Percentiles rank a stretch among this genome's conserved stretches.
Evolutionary conservation across 1,140 invertebrate species (phyloP).

Genomic region (Nasonia longicornis): DNA sequence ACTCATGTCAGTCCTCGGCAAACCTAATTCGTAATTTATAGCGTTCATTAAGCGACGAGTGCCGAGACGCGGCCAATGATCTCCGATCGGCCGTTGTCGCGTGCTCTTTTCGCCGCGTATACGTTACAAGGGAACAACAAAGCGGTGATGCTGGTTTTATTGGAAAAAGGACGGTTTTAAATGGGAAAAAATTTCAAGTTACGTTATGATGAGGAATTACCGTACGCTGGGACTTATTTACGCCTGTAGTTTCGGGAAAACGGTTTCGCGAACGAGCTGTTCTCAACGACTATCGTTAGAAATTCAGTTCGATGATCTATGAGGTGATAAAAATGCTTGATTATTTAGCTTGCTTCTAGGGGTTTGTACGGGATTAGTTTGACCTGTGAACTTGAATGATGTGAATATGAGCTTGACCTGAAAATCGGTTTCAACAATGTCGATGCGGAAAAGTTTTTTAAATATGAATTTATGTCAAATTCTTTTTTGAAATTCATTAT

Average conservation of each 20-base stretch:
- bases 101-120: too few species aligned
- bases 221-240: neutral
- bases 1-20: neutral
- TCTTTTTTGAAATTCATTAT: too few species aligned
- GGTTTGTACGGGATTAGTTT: neutral
- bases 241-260: neutral
- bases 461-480: too few species aligned
- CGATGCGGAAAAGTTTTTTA: too few species aligned
- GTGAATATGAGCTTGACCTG: too few species aligned
- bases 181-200: neutral
- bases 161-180: too few species aligned
- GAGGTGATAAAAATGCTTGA: neutral
- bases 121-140: neutral
- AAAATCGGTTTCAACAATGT: neutral
- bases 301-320: neutral
- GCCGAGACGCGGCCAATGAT: constrained; percentile 15
- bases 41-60: neutral
- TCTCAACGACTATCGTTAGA: neutral
- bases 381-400: neutral
- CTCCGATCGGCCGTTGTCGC: neutral
- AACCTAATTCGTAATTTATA: constrained; percentile 21
- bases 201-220: neutral
- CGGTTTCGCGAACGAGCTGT: neutral
- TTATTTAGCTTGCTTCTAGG: neutral
- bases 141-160: neutral